Evolutionary conservation across 2,797 vertebrate species (phyloP).

Genomic region (Poliocrania exsul): DNA sequence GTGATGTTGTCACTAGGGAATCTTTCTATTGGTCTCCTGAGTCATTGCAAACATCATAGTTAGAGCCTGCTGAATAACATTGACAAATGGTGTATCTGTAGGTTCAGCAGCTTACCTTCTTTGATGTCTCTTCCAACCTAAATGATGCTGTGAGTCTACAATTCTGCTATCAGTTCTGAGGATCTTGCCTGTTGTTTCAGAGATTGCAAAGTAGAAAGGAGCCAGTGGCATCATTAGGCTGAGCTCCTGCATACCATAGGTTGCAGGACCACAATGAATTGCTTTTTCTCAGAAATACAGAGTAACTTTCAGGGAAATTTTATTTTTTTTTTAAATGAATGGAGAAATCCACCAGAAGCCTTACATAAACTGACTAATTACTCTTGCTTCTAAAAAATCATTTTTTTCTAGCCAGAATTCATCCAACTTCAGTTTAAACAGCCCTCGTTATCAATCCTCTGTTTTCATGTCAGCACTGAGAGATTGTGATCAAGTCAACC

Average conservation of each 20-base stretch:
- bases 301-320: background rate
- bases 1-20: background rate
- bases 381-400: background rate
- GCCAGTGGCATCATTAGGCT: background rate
- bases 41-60: background rate
- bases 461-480: background rate
- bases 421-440: background rate
- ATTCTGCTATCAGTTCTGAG: background rate
- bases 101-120: background rate
- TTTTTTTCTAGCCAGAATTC: background rate
- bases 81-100: background rate
- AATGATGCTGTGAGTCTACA: background rate
- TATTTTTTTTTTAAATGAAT: background rate
- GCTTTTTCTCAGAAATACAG: background rate
- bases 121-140: background rate
- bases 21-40: background rate
- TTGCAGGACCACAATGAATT: background rate
- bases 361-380: background rate
- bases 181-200: background rate
- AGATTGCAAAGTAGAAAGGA: background rate
- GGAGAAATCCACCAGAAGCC: background rate
- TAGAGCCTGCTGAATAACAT: background rate
- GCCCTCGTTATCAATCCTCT: background rate
- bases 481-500: background rate
- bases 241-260: background rate